Conservation (phyloP, 2,797 vertebrate species). For the Eurystomus glaucurus region DNA sequence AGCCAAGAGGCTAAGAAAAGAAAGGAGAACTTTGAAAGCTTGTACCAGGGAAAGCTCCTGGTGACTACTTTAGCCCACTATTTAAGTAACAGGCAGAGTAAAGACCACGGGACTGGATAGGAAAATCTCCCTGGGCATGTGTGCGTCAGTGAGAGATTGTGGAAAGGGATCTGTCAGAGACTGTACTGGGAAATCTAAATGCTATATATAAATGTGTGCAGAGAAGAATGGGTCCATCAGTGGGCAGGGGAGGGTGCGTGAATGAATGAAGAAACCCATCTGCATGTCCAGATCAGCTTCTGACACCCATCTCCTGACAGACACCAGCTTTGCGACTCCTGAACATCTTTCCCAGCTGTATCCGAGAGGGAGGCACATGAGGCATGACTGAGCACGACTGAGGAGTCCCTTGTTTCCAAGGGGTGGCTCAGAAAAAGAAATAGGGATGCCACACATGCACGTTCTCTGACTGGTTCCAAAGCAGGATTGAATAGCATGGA, state of each 20-base stretch:
- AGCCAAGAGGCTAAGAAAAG: conserved; percentile 27
- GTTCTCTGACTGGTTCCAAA: neutral
- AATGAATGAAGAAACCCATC: neutral
- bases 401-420: neutral
- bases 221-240: neutral
- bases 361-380: neutral
- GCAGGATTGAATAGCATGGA: fast-evolving
- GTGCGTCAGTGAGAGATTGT: neutral
- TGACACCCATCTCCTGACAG: neutral
- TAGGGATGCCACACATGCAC: fast-evolving
- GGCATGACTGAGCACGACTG: neutral
- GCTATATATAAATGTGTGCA: conserved; percentile 24
- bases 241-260: neutral
- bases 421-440: neutral
- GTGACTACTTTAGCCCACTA: neutral
- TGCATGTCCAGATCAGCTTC: neutral
- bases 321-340: neutral
- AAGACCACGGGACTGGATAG: neutral
- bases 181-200: neutral
- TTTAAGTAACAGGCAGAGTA: neutral
- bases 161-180: conserved; percentile 3
- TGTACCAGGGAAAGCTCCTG: neutral
- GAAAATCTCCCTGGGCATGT: conserved; percentile 25
- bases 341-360: neutral
- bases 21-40: conserved; percentile 4